Evolutionary conservation across 2,797 vertebrate genomes (phyloP).

Genomic region (Ambastaia sidthimunki): DNA sequence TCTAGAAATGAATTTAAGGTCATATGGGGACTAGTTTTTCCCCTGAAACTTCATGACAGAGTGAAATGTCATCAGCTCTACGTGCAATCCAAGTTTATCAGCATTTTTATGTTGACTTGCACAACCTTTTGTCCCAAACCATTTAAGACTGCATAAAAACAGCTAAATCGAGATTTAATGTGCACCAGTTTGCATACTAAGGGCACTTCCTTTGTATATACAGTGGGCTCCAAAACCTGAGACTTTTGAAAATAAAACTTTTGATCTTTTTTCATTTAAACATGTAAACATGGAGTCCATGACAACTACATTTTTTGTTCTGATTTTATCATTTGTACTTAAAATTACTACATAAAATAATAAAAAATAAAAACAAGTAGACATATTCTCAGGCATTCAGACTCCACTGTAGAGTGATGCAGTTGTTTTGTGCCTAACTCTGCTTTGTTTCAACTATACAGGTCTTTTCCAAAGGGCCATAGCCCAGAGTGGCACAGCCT

Average conservation of each 20-base stretch:
- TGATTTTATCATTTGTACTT: not conserved
- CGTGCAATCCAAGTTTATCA: not conserved
- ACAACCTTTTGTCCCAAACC: constrained; percentile 15
- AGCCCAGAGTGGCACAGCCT: constrained; percentile 95
- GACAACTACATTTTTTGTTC: too few species aligned
- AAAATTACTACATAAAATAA: not conserved
- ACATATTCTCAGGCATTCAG: not conserved
- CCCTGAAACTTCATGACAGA: constrained; percentile 5
- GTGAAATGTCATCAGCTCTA: not conserved
- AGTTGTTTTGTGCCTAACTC: constrained; percentile 4
- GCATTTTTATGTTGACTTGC: constrained; percentile 23
- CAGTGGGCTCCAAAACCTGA: not conserved
- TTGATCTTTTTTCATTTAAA: not conserved
- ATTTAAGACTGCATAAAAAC: constrained; percentile 41
- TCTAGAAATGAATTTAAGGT: constrained; percentile 6
- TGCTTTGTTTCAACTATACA: constrained; percentile 61
- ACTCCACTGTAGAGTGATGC: not conserved
- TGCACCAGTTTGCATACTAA: constrained; percentile 3
- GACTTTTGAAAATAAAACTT: not conserved
- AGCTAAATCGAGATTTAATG: not conserved
- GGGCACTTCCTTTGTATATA: not conserved
- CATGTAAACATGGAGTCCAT: not conserved
- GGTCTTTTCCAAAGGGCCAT: constrained; percentile 99
- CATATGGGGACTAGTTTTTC: not conserved
- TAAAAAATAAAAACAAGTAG: not conserved